These are phyloP conservation scores for Crenuchus spilurus DNA, from an alignment of 2,797 vertebrate species.

Conservation along the genomic window DNA sequence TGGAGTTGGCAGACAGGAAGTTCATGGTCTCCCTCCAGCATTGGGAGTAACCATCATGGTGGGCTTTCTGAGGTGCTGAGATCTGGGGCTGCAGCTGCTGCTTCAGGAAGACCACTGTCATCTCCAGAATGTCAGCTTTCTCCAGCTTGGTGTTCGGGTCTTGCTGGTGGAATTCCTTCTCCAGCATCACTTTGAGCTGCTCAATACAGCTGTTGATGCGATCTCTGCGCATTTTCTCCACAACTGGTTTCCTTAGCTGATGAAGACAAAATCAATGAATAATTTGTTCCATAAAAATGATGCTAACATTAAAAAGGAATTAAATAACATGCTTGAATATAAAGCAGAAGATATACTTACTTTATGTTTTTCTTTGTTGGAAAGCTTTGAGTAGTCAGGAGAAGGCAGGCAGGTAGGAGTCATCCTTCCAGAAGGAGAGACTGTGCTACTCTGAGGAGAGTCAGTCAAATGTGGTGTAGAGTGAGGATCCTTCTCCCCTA, in stretches of 20 bases:
- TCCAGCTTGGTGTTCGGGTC: slow-evolving; percentile 71
- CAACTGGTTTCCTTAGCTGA: slow-evolving; percentile 79
- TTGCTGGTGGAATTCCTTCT: slow-evolving; percentile 67
- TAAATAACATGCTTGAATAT: not conserved
- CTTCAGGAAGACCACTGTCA: slow-evolving; percentile 73
- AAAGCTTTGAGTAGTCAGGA: slow-evolving; percentile 57
- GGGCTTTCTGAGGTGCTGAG: slow-evolving; percentile 58
- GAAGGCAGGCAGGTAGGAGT: slow-evolving; percentile 48
- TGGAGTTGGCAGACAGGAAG: slow-evolving; percentile 72
- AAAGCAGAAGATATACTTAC: slow-evolving; percentile 56
- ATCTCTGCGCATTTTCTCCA: slow-evolving; percentile 75
- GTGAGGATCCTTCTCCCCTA: slow-evolving; percentile 60
- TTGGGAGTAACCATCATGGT: slow-evolving; percentile 73
- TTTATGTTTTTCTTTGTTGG: slow-evolving; percentile 69
- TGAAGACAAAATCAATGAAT: slow-evolving; percentile 44
- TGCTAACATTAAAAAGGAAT: not conserved
- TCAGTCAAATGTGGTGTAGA: slow-evolving; percentile 58
- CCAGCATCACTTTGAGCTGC: slow-evolving; percentile 73
- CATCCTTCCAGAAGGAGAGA: slow-evolving; percentile 47
- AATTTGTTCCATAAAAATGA: not conserved
- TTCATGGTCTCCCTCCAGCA: slow-evolving; percentile 73
- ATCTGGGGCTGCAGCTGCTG: slow-evolving; percentile 65
- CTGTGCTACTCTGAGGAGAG: slow-evolving; percentile 56
- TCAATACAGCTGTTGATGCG: slow-evolving; percentile 74
- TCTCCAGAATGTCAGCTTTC: slow-evolving; percentile 76